phyloP scores from a whole-genome alignment of 2,888 invertebrate genomes.

The Liopterus haemorrhoidalis region DNA sequence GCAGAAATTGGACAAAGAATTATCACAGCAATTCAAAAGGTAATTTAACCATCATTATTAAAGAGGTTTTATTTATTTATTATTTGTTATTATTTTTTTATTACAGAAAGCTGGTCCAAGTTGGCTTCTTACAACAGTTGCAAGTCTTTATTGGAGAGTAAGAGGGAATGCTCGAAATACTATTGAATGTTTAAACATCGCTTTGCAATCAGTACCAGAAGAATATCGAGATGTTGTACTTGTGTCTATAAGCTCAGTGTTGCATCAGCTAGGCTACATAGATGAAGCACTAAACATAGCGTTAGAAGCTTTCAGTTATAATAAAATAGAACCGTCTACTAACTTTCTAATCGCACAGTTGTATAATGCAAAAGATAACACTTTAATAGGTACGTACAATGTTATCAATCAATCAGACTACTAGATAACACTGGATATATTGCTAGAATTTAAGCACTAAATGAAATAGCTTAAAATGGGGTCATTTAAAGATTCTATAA shows the following conservation, averaged over 20 bases:
- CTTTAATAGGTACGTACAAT: constrained; percentile 57
- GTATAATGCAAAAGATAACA: constrained; percentile 58
- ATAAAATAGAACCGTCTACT: constrained; percentile 63
- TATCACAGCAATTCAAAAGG: constrained; percentile 62
- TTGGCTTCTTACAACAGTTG: constrained; percentile 68
- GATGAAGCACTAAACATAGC: constrained; percentile 59
- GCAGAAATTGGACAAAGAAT: constrained; percentile 76
- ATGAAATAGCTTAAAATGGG: no score
- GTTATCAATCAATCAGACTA: no score
- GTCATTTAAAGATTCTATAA: no score
- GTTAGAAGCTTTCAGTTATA: constrained; percentile 56
- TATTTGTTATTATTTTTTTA: constrained; percentile 31
- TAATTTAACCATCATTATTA: constrained; percentile 36
- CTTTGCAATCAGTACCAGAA: constrained; percentile 53
- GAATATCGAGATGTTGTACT: constrained; percentile 62
- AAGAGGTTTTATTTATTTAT: constrained; percentile 4
- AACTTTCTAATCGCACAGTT: constrained; percentile 64
- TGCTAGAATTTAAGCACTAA: no score
- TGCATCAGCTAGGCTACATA: constrained; percentile 58
- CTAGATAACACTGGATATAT: no score
- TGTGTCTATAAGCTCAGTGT: constrained; percentile 63
- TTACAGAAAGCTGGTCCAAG: constrained; percentile 63
- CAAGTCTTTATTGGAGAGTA: constrained; percentile 73
- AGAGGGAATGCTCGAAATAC: constrained; percentile 63
- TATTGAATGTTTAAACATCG: constrained; percentile 62